Evolutionary conservation across 2,797 vertebrate species (phyloP).

Genomic region (Sternotherus odoratus): DNA sequence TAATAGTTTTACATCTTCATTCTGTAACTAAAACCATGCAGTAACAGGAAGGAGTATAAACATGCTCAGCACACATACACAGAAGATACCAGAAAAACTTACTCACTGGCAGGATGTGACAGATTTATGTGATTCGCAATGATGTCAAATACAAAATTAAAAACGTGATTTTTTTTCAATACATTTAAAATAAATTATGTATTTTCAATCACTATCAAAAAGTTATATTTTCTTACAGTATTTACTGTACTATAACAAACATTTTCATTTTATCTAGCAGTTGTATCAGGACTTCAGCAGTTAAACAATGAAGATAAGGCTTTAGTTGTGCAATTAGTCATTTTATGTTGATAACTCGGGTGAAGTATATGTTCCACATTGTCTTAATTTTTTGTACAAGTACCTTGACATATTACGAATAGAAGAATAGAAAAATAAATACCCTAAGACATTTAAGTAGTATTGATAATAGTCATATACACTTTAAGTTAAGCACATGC

Average conservation of each 20-base stretch:
- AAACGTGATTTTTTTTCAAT: slow-evolving; percentile 80
- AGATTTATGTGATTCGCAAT: slow-evolving; percentile 69
- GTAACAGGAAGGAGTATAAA: slow-evolving; percentile 61
- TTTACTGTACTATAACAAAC: background rate
- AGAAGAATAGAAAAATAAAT: background rate
- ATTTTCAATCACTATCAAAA: slow-evolving; percentile 31
- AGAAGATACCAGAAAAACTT: slow-evolving; percentile 87
- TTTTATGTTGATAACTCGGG: background rate
- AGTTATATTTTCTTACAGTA: background rate
- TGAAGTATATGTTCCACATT: background rate
- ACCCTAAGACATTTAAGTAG: background rate
- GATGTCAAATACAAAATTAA: slow-evolving; percentile 82
- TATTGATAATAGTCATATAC: background rate
- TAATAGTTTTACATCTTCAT: slow-evolving; percentile 28
- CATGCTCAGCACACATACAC: slow-evolving; percentile 63
- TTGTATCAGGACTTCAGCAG: background rate
- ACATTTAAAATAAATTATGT: slow-evolving; percentile 84
- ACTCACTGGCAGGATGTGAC: slow-evolving; percentile 83
- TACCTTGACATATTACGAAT: background rate
- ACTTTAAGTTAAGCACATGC: background rate
- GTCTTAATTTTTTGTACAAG: background rate
- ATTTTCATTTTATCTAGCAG: background rate
- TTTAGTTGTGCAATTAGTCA: background rate
- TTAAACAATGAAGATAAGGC: background rate
- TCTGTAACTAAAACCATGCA: slow-evolving; percentile 31